Conservation (phyloP, 2,888 invertebrate genomes). For the Brachylomia viminalis region DNA sequence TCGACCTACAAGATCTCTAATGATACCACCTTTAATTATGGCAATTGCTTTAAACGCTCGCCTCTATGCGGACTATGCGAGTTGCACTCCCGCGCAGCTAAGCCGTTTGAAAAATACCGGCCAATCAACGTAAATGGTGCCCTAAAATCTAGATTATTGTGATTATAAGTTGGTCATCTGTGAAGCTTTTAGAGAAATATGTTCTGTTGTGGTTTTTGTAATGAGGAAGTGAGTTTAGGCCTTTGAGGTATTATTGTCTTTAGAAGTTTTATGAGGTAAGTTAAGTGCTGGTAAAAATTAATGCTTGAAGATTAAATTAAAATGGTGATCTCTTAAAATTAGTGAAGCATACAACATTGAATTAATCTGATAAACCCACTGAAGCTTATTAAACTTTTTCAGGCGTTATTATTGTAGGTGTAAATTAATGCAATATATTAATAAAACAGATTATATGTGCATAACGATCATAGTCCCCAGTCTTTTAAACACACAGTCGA, state of each 20-base stretch:
- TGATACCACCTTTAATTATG: conserved; percentile 66
- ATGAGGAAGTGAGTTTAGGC: neutral
- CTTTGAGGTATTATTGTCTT: neutral
- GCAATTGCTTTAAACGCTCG: conserved; percentile 67
- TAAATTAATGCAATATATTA: neutral
- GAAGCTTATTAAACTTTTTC: neutral
- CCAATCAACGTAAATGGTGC: conserved; percentile 54
- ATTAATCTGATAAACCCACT: neutral
- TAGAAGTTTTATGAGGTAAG: conserved; percentile 16
- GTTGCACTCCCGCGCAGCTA: conserved; percentile 43
- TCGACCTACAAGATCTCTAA: conserved; percentile 60
- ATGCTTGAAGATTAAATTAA: neutral
- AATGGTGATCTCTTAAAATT: neutral
- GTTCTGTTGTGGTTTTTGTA: conserved; percentile 11
- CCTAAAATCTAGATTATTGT: conserved; percentile 64
- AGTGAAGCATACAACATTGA: neutral
- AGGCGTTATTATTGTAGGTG: neutral
- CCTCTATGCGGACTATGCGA: conserved; percentile 64
- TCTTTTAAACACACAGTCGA: conserved; percentile 26
- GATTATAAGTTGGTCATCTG: conserved; percentile 38
- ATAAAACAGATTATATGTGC: neutral
- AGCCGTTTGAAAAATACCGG: conserved; percentile 54
- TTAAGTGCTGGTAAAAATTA: neutral
- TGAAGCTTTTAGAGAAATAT: conserved; percentile 21
- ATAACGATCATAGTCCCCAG: no score